Conservation (phyloP, 2,113 vertebrate species). For the Coryphaenoides rupestris region DNA sequence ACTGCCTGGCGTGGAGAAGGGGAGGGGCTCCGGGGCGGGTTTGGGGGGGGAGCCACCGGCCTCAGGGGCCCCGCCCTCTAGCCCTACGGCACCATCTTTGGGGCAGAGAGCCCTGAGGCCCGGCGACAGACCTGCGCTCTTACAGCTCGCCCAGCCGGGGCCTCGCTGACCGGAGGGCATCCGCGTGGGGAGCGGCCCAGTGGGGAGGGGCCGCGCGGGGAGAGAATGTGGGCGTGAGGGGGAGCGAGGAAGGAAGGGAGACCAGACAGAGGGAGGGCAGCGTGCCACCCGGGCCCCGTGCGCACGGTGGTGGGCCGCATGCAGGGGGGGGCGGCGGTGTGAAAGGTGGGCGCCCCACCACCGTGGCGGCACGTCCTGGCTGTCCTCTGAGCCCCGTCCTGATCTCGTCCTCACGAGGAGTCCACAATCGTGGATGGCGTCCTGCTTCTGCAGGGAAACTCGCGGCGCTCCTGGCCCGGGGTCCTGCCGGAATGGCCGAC, state of each 20-base stretch:
- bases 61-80: too few relatives aligned
- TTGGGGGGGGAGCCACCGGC: conserved; percentile 20
- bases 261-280: conserved; percentile 57
- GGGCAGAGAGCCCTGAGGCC: conserved; percentile 1
- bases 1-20: conserved; percentile 72
- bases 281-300: conserved; percentile 46
- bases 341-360: conserved; percentile 56
- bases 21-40: conserved; percentile 43
- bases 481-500: conserved; percentile 88
- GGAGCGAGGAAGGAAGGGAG: too few relatives aligned
- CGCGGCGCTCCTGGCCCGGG: conserved; percentile 87
- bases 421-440: conserved; percentile 96
- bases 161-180: conserved; percentile 22
- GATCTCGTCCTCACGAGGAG: conserved; percentile 92
- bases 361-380: conserved; percentile 80
- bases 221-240: conserved; percentile 50
- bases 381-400: conserved; percentile 86
- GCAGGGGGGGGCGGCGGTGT: conserved; percentile 72
- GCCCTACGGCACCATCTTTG: too few relatives aligned
- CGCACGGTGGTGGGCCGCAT: conserved; percentile 65
- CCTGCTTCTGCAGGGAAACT: conserved; percentile 94
- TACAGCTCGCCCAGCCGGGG: conserved; percentile 15
- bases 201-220: conserved; percentile 46
- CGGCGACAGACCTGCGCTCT: too few relatives aligned
- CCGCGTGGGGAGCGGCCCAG: conserved; percentile 15